Evolutionary conservation across 2,797 vertebrate genomes (phyloP).

Genomic region (Scleropages formosus): DNA sequence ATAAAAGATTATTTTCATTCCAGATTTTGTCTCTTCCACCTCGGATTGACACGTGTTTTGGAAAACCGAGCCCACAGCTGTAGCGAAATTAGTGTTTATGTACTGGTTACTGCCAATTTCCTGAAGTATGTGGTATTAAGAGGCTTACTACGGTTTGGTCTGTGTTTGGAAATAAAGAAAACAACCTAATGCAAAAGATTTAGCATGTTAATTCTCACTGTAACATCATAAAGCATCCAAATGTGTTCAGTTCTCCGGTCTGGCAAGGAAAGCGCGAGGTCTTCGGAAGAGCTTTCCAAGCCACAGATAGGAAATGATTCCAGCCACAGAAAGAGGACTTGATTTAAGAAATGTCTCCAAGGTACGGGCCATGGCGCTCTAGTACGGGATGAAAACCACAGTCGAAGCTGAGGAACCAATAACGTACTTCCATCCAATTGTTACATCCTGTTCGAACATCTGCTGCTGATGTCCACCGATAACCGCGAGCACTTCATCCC

Average conservation of each 20-base stretch:
- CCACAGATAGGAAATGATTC: neutral
- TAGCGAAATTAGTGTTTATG: neutral
- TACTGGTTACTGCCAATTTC: conserved; percentile 7
- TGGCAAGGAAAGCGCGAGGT: conserved; percentile 14
- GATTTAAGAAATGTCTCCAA: conserved; percentile 14
- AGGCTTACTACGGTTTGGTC: neutral
- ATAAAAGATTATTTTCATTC: too few relatives aligned
- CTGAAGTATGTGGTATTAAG: neutral
- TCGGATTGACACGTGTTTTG: too few relatives aligned
- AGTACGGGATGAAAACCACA: neutral
- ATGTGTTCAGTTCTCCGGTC: conserved; percentile 1
- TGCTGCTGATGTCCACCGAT: neutral
- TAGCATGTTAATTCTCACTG: conserved; percentile 13
- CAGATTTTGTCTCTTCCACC: too few relatives aligned
- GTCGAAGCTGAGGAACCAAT: neutral
- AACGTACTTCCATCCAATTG: neutral
- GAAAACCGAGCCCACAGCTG: too few relatives aligned
- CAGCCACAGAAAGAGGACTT: conserved; percentile 7
- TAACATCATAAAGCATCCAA: conserved; percentile 14
- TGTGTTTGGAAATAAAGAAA: conserved; percentile 11
- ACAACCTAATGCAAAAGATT: conserved; percentile 10
- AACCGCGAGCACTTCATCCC: neutral
- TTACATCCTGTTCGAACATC: neutral
- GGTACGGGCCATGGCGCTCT: neutral
- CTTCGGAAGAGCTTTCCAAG: conserved; percentile 17